These are phyloP conservation scores for Tetrao urogallus DNA, from an alignment of 2,113 vertebrate genomes.

Conservation along the genomic window DNA sequence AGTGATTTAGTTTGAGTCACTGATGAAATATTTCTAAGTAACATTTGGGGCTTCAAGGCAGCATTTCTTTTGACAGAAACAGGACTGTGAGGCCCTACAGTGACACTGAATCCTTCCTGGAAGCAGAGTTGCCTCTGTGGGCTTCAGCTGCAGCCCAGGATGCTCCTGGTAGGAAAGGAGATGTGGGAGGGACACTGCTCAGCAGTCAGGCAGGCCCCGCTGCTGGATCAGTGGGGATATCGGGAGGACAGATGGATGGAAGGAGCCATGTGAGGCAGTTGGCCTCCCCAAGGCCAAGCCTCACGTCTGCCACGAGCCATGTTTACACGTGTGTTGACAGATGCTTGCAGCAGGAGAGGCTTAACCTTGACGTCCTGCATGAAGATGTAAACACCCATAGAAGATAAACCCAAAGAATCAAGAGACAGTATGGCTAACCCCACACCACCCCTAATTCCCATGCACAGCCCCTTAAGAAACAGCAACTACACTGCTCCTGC, in stretches of 20 bases:
- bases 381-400: slow-evolving; percentile 41
- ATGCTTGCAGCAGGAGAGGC: not conserved
- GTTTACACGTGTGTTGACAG: slow-evolving; percentile 31
- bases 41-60: accelerated
- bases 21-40: not conserved
- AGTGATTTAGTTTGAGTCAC: not conserved
- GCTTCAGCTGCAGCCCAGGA: not conserved
- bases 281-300: not conserved
- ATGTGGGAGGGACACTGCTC: not conserved
- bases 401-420: slow-evolving; percentile 36
- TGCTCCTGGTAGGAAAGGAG: not conserved
- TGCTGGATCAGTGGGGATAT: not conserved
- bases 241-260: not conserved
- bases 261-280: not conserved
- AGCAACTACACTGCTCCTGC: not conserved
- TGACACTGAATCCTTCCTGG: not conserved
- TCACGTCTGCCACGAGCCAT: slow-evolving; percentile 61
- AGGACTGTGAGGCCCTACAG: not conserved
- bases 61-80: not conserved
- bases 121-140: not conserved
- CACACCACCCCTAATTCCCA: not conserved
- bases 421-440: not conserved
- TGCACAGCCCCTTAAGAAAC: not conserved
- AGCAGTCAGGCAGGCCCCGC: not conserved
- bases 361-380: slow-evolving; percentile 47